Evolutionary conservation across 1,140 invertebrate genomes (phyloP), one percentile per base, ranked within the genome.

Genomic region (Leptestheria dahalacensis): DNA sequence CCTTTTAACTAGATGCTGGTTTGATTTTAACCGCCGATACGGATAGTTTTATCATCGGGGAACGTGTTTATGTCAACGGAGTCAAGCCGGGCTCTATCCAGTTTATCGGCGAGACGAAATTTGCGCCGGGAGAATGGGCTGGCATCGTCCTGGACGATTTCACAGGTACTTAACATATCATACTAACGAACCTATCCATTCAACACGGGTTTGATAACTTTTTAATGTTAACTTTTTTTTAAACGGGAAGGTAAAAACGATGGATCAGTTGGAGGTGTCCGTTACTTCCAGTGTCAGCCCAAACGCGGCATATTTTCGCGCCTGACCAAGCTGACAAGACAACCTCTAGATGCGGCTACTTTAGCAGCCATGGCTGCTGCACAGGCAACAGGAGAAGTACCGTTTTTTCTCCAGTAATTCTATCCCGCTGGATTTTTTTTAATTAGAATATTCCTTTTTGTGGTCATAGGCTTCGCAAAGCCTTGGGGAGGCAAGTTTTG

Each of bases 91-190:
- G 94, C 26, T 80, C 83, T 66, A 96, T 99, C 64, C 91, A 93
- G 25, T 99, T 89, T 71, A 92, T 98, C 62, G 96, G 96, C n/a
- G 93, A 97, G 70, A 95, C 94, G 33, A 83, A 91, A 69, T 98
- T 98, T 73, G 93, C 88, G 23, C 82, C 86, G 29, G 94, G 94
- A 64, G 88, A 94, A 61, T 98, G 94, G 94, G 93, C 91, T 66
- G 95, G 95, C 46, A 84, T 99, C 57, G 91, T 94, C 33, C 79
- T 98, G 58, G 94, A 98, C 72, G 86, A 92, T 64, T 80, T 91
- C 26, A 87, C 88, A 66, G 95, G 94, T 41, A 41, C 6, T 9
- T 41, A 48, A n/a, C 47, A 20, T 48, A n/a, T 48, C 47, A 2
- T n/a, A n/a, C 47, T 20, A n/a, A n/a, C n/a, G n/a, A n/a, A n/a